phyloP scores from a whole-genome alignment of 2,113 vertebrate genomes.

The Rhabdomys dilectus region DNA sequence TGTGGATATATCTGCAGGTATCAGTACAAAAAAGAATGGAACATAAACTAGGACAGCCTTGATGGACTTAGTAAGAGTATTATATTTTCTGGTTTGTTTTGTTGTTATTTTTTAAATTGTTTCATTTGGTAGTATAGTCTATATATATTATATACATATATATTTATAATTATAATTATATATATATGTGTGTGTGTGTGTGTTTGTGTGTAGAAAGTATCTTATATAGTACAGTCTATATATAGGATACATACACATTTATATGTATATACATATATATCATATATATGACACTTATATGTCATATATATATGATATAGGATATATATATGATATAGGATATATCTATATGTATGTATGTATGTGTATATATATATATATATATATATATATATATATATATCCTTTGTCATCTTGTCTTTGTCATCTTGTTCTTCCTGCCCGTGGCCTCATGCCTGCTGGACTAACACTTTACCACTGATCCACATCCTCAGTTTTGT shows the following conservation, averaged over 20 bases:
- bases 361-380: too few species aligned
- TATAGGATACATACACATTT: too few species aligned
- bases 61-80: background rate
- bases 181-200: background rate
- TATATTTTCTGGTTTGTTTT: background rate
- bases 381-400: background rate
- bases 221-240: background rate
- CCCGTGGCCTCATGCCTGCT: background rate
- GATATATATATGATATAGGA: background rate
- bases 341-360: too few species aligned
- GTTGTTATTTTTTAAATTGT: background rate
- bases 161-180: background rate
- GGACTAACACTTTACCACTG: background rate
- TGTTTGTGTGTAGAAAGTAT: too few species aligned
- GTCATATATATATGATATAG: accelerated
- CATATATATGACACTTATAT: background rate
- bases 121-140: background rate
- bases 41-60: background rate
- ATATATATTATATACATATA: too few species aligned
- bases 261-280: too few species aligned
- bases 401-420: background rate
- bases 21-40: background rate
- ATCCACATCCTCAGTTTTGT: background rate
- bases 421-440: background rate
- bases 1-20: background rate